Base-by-base conservation (phyloP, 2,113 vertebrate species). In the Entosphenus tridentatus region DNA sequence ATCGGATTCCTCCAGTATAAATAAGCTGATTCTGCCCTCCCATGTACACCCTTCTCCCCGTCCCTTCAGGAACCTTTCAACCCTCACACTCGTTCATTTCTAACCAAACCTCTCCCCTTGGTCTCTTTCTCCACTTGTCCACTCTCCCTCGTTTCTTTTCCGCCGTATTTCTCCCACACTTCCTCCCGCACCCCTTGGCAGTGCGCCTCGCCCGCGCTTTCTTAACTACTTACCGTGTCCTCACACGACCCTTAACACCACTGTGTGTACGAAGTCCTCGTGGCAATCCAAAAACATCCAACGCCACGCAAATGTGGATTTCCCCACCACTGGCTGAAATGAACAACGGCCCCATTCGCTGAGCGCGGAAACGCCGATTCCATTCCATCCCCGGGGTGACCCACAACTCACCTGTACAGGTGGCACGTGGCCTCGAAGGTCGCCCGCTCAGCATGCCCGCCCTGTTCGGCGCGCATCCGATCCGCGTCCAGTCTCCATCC, bases 401-500 rank as follows among this genome's bases (percentile, higher is more conserved):
- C 5, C 12, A 2, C 21, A 1, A 17, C 86, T 83, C 75, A 96
- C 89, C 80, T 87, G 80, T 83, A 90, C 74, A 93, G 69, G 71
- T 79, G 80, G 73, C 88, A 93, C 69, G 82, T 79, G 0, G 79
- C 71, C 7, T 69, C 70, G 0, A 21, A 39, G 39, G 39, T 39
- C 39, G 71, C 0, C 81, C 77, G 1, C 75, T 77, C 39, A 75
- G 75, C 69, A 72, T 72, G 73, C 0, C 77, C 78, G 0, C 81
- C 82, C 0, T 81, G 75, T 3, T 58, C 68, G 14, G 18, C 68
- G 3, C 77, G 78, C 77, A 81, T 85, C 72, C 78, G 70, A 10
- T 83, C 79, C 71, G 73, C 77, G 69, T 87, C 87, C 21, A 89
- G 76, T 6, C 39, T 76, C 89, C 91, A 95, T 39, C 82, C 87